A percentile compares a stretch with the other conserved stretches of the same genome.
Evolutionary conservation across 30 jellyfish, hydroid and myxozoan genomes (phyloP).

Genomic region (Hydra vulgaris): DNA sequence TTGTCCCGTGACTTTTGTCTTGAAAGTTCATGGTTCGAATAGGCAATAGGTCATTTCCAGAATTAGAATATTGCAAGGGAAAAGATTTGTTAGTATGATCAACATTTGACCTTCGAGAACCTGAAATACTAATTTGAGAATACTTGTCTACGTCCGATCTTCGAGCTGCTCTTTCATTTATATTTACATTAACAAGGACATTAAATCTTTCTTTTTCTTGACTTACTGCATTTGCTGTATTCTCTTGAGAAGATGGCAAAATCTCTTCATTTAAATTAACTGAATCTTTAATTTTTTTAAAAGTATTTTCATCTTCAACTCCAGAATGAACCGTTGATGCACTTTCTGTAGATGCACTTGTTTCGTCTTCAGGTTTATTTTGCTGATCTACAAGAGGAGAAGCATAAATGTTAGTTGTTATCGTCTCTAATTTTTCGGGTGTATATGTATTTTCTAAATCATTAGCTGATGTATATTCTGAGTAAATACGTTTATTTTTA

Average conservation of each 20-base stretch:
- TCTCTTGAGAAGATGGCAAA: neutral
- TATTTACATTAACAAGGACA: constrained; percentile 91
- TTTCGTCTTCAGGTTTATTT: constrained; percentile 19
- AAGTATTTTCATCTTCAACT: neutral
- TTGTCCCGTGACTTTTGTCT: neutral
- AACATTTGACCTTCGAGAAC: neutral
- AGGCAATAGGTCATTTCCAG: neutral
- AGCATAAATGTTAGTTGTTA: neutral
- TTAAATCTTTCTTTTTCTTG: constrained; percentile 75
- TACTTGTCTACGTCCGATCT: constrained; percentile 29
- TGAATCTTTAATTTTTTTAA: neutral
- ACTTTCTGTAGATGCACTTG: constrained; percentile 4
- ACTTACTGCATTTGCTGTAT: constrained; percentile 15
- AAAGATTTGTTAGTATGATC: neutral
- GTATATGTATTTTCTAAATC: neutral
- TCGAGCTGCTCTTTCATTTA: constrained; percentile 71
- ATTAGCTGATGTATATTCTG: neutral
- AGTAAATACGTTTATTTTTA: neutral
- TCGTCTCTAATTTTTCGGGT: neutral
- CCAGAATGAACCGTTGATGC: constrained; percentile 14
- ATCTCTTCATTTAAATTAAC: neutral
- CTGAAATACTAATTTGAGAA: neutral
- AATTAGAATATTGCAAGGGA: neutral
- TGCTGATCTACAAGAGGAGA: neutral
- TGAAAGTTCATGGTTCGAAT: neutral